phyloP scores from a whole-genome alignment of 2,113 vertebrate species.

The Polypterus bichir region DNA sequence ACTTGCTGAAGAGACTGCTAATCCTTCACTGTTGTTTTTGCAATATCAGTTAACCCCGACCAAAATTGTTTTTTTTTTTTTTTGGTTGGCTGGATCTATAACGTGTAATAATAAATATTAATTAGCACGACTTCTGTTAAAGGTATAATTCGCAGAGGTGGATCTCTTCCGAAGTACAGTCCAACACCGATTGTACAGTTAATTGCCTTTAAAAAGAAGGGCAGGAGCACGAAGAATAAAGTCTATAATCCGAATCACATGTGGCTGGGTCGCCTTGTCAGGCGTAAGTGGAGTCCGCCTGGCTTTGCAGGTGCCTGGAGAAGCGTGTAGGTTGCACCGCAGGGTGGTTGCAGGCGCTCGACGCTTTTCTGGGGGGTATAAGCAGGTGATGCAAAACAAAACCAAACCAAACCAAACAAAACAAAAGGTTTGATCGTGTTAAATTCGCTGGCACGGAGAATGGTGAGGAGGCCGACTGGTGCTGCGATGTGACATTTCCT shows the following conservation, averaged over 20 bases:
- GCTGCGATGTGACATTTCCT: constrained; percentile 77
- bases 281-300: constrained; percentile 14
- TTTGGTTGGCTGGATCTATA: too few relatives aligned
- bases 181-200: constrained; percentile 55
- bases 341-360: too few relatives aligned
- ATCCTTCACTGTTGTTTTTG: too few relatives aligned
- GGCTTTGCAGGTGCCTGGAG: constrained; percentile 42
- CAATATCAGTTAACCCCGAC: too few relatives aligned
- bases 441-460: constrained; percentile 61
- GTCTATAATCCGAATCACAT: constrained; percentile 51
- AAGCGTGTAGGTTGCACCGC: too few relatives aligned
- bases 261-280: neutral
- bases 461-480: constrained; percentile 46
- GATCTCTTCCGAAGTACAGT: constrained; percentile 46
- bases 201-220: constrained; percentile 48
- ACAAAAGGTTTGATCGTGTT: constrained; percentile 51
- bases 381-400: constrained; percentile 45
- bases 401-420: constrained; percentile 26
- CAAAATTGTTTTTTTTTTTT: too few relatives aligned
- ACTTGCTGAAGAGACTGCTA: too few relatives aligned
- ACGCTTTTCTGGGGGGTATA: constrained; percentile 20
- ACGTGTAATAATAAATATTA: too few relatives aligned
- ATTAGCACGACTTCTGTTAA: too few relatives aligned
- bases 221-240: constrained; percentile 39
- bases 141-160: constrained; percentile 18